These are phyloP conservation scores for Tangachromis dhanisi DNA, from an alignment of 2,113 vertebrate genomes.

Conservation along the genomic window DNA sequence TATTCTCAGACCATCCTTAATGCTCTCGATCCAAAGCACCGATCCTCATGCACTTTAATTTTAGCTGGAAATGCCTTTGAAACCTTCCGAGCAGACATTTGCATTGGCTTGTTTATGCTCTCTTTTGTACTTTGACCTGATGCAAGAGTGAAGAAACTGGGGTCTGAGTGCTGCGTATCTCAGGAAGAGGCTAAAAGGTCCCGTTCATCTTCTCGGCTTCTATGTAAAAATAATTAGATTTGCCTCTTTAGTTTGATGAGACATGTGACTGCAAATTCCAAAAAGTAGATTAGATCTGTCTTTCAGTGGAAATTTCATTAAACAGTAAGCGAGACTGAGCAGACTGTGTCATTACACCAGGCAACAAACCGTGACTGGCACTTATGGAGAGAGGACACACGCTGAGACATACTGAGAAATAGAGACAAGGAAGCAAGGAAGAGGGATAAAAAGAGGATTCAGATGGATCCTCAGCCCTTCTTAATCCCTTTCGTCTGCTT, in stretches of 20 bases:
- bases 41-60: neutral
- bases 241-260: neutral
- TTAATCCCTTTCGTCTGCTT: slow-evolving; percentile 36
- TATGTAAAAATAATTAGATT: neutral
- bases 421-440: neutral
- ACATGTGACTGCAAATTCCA: neutral
- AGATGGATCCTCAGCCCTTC: slow-evolving; percentile 20
- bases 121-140: neutral
- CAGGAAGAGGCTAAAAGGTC: neutral
- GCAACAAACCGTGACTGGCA: slow-evolving; percentile 6
- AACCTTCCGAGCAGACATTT: neutral
- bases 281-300: neutral
- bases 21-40: neutral
- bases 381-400: neutral
- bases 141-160: neutral
- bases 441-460: slow-evolving; percentile 25
- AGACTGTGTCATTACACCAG: neutral
- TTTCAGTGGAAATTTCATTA: neutral
- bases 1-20: neutral
- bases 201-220: neutral
- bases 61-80: neutral
- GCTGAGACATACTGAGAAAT: neutral
- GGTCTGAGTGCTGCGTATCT: neutral
- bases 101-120: neutral
- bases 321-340: slow-evolving; percentile 1